Evolutionary conservation across 2,888 invertebrate species (phyloP).

Genomic region (Ichneumoninae sp.): DNA sequence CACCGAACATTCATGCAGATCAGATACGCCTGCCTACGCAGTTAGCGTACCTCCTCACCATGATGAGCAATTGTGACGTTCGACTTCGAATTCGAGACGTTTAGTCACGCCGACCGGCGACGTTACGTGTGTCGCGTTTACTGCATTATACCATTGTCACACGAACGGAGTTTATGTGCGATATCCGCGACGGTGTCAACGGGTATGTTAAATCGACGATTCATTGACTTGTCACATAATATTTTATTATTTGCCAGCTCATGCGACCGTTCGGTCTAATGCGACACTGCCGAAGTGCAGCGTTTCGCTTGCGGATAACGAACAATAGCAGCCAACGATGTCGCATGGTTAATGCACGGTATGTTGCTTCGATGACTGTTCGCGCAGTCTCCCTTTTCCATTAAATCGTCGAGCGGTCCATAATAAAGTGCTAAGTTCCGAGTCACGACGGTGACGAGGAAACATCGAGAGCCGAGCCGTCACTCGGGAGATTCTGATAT

Average conservation of each 20-base stretch:
- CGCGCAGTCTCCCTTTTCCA: not conserved
- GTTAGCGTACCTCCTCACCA: not conserved
- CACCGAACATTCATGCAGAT: slow-evolving; percentile 2
- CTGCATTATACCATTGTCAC: slow-evolving; percentile 8
- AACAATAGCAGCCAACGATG: slow-evolving; percentile 37
- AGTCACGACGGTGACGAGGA: not conserved
- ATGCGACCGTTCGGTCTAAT: not conserved
- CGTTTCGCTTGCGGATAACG: slow-evolving; percentile 11
- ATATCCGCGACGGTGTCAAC: slow-evolving; percentile 36
- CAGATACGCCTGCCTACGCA: not conserved
- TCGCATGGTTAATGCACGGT: not conserved
- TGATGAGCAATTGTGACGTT: slow-evolving; percentile 19
- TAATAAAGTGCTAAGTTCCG: slow-evolving; percentile 16
- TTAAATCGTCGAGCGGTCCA: not conserved
- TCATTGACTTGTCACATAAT: slow-evolving; percentile 31
- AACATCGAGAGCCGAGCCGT: not conserved
- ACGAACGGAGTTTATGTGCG: slow-evolving; percentile 6
- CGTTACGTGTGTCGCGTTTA: not conserved
- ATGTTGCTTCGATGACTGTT: slow-evolving; percentile 16
- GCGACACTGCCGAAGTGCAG: slow-evolving; percentile 1
- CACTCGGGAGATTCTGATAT: not conserved
- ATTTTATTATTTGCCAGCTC: slow-evolving; percentile 18
- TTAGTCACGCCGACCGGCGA: not conserved
- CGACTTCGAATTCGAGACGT: slow-evolving; percentile 25
- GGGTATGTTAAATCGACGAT: slow-evolving; percentile 49